Evolutionary conservation across 2,888 invertebrate genomes (phyloP), one percentile per base, ranked within the genome.

Genomic region (Melitaea athalia): DNA sequence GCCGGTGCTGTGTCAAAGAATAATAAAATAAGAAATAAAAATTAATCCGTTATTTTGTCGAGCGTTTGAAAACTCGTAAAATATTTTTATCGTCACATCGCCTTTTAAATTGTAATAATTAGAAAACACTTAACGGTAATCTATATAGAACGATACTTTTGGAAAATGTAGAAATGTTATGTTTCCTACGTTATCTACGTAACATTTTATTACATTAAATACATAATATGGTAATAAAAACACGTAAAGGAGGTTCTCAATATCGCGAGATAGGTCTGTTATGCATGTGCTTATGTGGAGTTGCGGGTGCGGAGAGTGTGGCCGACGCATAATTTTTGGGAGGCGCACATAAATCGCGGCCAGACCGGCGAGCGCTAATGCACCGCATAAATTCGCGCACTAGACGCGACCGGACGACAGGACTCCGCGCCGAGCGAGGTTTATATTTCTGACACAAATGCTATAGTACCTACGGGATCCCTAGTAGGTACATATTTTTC

Each of bases 331-430:
- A 73, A 72, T 71, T 72, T 70, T 61, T 63, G 68, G 69, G 65
- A 57, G 63, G 66, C 50, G 59, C 31, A 64, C 68, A 70, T 71
- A 72, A 73, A 70, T 72, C 68, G 65, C 59, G 62, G 43, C 11
- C 7, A 45, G n/a, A 31, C 31, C 61, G 43, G 50, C 49, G 59
- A 61, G 63, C 70, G 71, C 74, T 77, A 77, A 77, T 77, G 76
- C 68, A 76, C 17, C 64, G 61, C 76, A 75, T 76, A 76, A 77
- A 74, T 75, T 71, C 70, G 55, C 33, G 6, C 42, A 11, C 53
- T 65, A 60, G 66, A 45, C 55, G 53, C 33, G 67, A 17, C 55
- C 62, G 52, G 52, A 3, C 52, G 24, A 0, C 11, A 17, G 52
- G 52, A 17, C 12, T 24, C 52, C 0, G 38, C 38, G 38, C 11